Evolutionary conservation across 2,797 vertebrate genomes (phyloP), one percentile per base, ranked within the genome.

Genomic region (Betta splendens): DNA sequence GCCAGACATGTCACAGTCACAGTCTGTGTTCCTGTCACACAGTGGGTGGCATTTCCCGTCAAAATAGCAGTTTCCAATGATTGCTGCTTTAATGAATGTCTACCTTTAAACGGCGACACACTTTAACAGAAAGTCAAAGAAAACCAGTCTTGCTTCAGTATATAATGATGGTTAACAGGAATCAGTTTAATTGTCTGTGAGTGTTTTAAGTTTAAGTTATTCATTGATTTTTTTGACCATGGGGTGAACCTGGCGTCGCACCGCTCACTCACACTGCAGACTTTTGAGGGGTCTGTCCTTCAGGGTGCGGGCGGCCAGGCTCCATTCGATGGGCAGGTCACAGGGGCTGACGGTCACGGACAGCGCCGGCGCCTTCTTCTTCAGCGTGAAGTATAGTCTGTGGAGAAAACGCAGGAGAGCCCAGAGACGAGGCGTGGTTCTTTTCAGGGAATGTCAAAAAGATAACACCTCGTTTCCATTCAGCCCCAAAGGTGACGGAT

Each of bases 261-360:
- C 28, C 56, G 47, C 37, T 46, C 66, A 89, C 89, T 92, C 90
- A 92, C 94, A 94, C 22, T 92, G 70, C 18, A 89, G 56, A 58
- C 86, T 92, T 75, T 89, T 90, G 7, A 80, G 72, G 8, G 87
- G 85, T 81, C 91, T 92, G 77, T 92, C 88, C 83, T 91, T 92
- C 56, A 92, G 73, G 15, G 79, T 91, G n/a, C 88, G 88, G 32
- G 86, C 87, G 4, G 83, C 58, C 74, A 94, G 59, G 38, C 77
- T 94, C 95, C 95, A 96, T 64, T 96, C 93, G 0, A 96, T 87
- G 33, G 92, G 85, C 28, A 90, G 87, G 16, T 93, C 92, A 53
- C 95, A 97, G 2, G 94, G 95, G 1, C 91, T 94, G 72, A 97
- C 93, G 0, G 91, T 95, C 75, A 97, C 26, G 0, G 88, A 91